Evolutionary conservation across 2,888 invertebrate genomes (phyloP), one percentile per base, ranked within the genome.

Genomic region (Desoria tigrina): DNA sequence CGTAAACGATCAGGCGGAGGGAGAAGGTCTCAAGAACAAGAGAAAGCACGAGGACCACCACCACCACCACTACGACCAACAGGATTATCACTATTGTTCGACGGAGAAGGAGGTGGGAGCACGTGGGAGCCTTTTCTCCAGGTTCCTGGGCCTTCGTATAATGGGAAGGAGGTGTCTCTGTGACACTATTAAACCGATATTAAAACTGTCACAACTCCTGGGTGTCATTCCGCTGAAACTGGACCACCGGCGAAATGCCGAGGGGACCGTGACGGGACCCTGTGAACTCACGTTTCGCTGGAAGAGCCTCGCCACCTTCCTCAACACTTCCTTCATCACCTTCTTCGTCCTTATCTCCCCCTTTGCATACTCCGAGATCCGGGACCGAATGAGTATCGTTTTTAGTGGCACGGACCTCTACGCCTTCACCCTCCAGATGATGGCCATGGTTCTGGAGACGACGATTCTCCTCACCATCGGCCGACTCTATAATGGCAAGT

Each of bases 381-480:
- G 69, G 32, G 61, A 64, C 49, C 24, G 68, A 11, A 69, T 74
- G 69, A 65, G 65, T 27, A 54, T 27, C 24, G 63, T 74, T 37
- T 74, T 72, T 39, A 42, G 27, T 27, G 72, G 71, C 39, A 74
- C 74, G 2, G 74, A 74, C 64, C 51, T 74, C n/a, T 73, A 74
- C 45, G 66, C 71, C 6, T 72, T 74, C 58, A 73, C 71, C 21
- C 70, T 72, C 27, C 72, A 74, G 55, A 64, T 65, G 14, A 42
- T 73, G 21, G 74, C 72, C 9, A 73, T 74, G 71, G 68, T 74
- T 1, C 18, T 69, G 37, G 69, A 73, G 59, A 74, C 74, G 2
- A 66, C 71, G 1, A 58, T 63, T 16, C 39, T 74, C 14, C 50
- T 72, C 1, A 62, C 63, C 2, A 64, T 66, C 51, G 72, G 72